Evolutionary conservation across 2,113 vertebrate species (phyloP).

Genomic region (Rhinopomastus cyanomelas): DNA sequence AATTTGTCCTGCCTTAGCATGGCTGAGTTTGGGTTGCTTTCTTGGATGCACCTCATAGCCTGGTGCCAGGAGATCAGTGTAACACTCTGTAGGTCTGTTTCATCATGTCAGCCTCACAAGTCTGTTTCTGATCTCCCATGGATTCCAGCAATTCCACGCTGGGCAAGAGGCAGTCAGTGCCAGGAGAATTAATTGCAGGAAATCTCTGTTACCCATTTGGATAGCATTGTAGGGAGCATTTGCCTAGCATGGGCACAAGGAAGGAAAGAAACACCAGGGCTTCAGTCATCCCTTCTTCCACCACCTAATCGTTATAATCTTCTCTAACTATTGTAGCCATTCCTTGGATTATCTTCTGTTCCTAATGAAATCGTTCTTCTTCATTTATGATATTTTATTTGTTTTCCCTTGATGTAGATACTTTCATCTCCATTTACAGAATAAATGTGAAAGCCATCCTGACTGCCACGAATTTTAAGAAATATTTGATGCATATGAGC

Average conservation of each 20-base stretch:
- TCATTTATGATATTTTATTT: not conserved
- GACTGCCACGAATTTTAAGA: slow-evolving; percentile 17
- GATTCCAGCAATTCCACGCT: not conserved
- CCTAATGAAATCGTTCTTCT: not conserved
- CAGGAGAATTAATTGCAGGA: not conserved
- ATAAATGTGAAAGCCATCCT: slow-evolving; percentile 14
- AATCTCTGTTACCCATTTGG: not conserved
- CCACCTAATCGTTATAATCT: not conserved
- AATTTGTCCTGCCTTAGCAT: not conserved
- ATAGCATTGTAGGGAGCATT: not conserved
- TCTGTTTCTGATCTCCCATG: not conserved
- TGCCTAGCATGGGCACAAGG: not conserved
- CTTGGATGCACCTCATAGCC: not conserved
- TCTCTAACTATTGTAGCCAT: not conserved
- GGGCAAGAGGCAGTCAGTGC: not conserved
- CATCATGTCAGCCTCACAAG: not conserved
- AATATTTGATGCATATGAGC: not conserved
- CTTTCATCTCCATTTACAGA: not conserved
- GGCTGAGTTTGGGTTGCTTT: not conserved
- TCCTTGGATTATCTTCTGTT: not conserved
- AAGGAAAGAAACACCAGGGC: not conserved
- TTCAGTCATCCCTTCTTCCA: not conserved
- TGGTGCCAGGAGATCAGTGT: accelerated
- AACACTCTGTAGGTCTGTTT: accelerated
- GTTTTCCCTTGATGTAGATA: not conserved